Conservation (phyloP, 2,113 vertebrate species). For the Ochotona curzoniae region DNA sequence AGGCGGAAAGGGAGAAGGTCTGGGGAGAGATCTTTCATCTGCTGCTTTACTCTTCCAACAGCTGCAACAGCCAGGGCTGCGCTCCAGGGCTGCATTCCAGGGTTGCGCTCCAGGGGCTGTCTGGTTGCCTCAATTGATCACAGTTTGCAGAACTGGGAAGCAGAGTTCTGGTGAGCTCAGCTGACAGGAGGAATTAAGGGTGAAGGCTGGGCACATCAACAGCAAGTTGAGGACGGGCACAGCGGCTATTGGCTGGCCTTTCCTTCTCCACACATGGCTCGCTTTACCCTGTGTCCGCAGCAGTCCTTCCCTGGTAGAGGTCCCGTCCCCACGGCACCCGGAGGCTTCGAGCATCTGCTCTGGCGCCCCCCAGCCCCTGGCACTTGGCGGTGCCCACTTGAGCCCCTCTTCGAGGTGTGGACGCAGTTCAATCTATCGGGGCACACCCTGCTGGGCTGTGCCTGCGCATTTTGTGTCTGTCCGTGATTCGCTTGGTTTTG, state of each 20-base stretch:
- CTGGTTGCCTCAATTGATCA: not conserved
- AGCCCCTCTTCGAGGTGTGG: not conserved
- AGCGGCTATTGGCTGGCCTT: not conserved
- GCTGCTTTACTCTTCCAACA: no score
- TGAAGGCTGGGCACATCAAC: not conserved
- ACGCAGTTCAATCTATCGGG: rapidly evolving
- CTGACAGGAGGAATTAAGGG: not conserved
- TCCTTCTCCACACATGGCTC: not conserved
- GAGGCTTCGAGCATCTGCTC: no score
- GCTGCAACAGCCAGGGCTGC: no score
- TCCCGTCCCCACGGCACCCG: not conserved
- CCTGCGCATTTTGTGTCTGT: not conserved
- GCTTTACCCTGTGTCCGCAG: not conserved
- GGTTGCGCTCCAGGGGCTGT: not conserved
- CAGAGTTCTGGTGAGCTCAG: not conserved
- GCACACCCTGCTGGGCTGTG: not conserved
- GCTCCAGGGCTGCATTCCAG: no score
- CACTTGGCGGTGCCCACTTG: not conserved
- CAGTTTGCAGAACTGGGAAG: not conserved
- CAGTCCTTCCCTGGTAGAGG: not conserved
- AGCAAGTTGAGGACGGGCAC: not conserved
- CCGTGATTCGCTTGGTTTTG: not conserved
- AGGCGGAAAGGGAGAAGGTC: no score
- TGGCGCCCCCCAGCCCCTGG: not conserved
- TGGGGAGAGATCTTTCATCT: no score